phyloP scores from a whole-genome alignment of 2,797 vertebrate species.

The Gephyroberyx darwinii region DNA sequence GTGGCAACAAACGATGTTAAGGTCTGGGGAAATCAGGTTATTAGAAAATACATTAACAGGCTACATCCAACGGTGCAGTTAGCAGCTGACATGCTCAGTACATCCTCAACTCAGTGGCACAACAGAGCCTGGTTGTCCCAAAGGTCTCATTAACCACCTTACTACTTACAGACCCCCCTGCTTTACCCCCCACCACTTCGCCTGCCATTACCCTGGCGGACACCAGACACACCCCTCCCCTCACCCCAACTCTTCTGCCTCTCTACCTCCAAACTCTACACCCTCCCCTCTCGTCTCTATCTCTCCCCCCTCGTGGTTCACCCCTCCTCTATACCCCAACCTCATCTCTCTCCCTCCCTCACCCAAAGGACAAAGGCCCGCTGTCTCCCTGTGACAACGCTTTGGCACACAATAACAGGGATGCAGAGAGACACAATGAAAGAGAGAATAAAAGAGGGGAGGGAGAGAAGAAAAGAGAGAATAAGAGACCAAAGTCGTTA shows the following conservation, averaged over 20 bases:
- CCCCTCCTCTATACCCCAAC: background rate
- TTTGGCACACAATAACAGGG: constrained; percentile 66
- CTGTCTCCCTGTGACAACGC: constrained; percentile 63
- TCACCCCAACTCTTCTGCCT: constrained; percentile 7
- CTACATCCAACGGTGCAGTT: constrained; percentile 11
- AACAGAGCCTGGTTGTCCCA: constrained; percentile 47
- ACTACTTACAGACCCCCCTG: constrained; percentile 43
- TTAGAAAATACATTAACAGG: background rate
- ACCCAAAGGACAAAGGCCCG: constrained; percentile 75
- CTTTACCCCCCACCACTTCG: constrained; percentile 37
- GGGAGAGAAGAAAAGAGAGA: constrained; percentile 32
- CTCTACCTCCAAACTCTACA: constrained; percentile 24
- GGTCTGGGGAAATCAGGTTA: background rate
- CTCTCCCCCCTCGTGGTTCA: constrained; percentile 36
- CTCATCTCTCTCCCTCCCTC: constrained; percentile 36
- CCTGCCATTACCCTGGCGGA: constrained; percentile 51
- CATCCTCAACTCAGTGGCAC: constrained; percentile 38
- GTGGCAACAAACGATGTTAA: constrained; percentile 18
- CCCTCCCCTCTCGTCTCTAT: constrained; percentile 24
- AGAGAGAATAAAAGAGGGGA: constrained; percentile 39
- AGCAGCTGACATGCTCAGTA: constrained; percentile 43
- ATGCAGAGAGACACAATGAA: constrained; percentile 57
- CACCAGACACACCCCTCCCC: constrained; percentile 60
- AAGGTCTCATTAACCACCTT: constrained; percentile 64
- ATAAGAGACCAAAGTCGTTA: constrained; percentile 22